Conservation (phyloP, 2,888 invertebrate species). For the Cryptophagus acutangulus region DNA sequence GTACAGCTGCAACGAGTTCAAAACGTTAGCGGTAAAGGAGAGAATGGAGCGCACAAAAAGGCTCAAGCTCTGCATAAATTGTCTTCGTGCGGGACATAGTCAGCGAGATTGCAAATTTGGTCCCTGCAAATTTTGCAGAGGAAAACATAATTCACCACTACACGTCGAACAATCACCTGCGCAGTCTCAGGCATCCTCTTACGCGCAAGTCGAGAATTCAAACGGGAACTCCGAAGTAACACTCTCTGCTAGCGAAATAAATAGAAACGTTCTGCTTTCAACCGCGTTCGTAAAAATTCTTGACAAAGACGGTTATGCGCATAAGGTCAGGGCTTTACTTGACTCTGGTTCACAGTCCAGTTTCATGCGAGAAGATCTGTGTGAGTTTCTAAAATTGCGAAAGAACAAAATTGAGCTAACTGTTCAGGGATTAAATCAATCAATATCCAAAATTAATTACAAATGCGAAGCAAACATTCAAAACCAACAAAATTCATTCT, state of each 20-base stretch:
- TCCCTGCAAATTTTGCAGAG: constrained; percentile 2
- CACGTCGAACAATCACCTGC: background rate
- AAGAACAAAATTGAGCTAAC: background rate
- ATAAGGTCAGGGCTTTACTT: constrained; percentile 13
- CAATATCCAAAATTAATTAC: constrained; percentile 5
- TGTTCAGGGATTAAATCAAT: constrained; percentile 10
- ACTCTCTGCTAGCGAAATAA: background rate
- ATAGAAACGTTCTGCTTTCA: constrained; percentile 15
- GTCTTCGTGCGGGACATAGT: constrained; percentile 6
- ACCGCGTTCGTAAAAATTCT: constrained; percentile 14
- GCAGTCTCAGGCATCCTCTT: constrained; percentile 2
- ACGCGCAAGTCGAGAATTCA: constrained; percentile 1
- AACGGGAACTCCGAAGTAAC: constrained; percentile 1
- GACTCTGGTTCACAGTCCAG: constrained; percentile 19
- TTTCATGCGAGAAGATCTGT: constrained; percentile 16
- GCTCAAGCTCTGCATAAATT: constrained; percentile 8
- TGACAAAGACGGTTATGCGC: constrained; percentile 10
- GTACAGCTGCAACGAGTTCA: constrained; percentile 6
- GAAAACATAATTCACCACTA: constrained; percentile 6
- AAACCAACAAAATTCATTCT: constrained; percentile 10
- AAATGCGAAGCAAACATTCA: constrained; percentile 6
- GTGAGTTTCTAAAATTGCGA: constrained; percentile 12
- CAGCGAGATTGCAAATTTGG: constrained; percentile 4
- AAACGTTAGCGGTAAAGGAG: background rate
- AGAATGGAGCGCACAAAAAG: background rate